Evolutionary conservation across 2,113 vertebrate species (phyloP).

Genomic region (Paramisgurnus dabryanus): DNA sequence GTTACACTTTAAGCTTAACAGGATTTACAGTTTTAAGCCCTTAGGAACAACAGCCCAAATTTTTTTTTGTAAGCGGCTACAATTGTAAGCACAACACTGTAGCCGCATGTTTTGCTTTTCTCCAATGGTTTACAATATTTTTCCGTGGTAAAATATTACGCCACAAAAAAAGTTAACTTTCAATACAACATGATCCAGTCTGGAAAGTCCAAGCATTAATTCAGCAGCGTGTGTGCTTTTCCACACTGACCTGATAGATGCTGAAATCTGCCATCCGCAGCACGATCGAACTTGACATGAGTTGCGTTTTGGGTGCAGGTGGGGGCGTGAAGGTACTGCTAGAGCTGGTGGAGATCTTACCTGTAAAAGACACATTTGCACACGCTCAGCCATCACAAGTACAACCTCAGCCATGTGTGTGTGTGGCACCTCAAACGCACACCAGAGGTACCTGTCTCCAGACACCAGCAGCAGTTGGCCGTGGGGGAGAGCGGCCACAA

Average conservation of each 20-base stretch:
- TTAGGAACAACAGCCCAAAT: too few relatives aligned
- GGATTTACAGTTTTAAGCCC: too few relatives aligned
- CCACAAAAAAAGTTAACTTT: too few relatives aligned
- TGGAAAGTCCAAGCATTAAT: background rate
- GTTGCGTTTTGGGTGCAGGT: slow-evolving; percentile 82
- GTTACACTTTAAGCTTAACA: too few relatives aligned
- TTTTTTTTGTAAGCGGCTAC: too few relatives aligned
- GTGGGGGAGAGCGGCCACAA: slow-evolving; percentile 66
- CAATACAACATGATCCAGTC: background rate
- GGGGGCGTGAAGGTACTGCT: slow-evolving; percentile 76
- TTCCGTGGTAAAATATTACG: too few relatives aligned
- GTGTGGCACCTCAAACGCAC: slow-evolving; percentile 65
- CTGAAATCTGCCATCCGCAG: slow-evolving; percentile 96
- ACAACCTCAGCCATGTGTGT: slow-evolving; percentile 47
- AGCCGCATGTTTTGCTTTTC: too few relatives aligned
- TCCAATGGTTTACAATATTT: too few relatives aligned
- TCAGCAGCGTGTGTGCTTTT: background rate
- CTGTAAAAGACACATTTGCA: slow-evolving; percentile 54
- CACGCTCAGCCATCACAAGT: slow-evolving; percentile 1
- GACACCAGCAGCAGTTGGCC: slow-evolving; percentile 78
- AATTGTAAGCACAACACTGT: too few relatives aligned
- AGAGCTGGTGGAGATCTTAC: slow-evolving; percentile 75
- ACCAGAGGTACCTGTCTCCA: slow-evolving; percentile 76
- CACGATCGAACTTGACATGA: slow-evolving; percentile 95
- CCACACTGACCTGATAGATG: slow-evolving; percentile 88